Percentiles rank a stretch among this genome's conserved stretches.
Evolutionary conservation across 2,113 vertebrate genomes (phyloP).

Genomic region (Pteruthius melanotis): DNA sequence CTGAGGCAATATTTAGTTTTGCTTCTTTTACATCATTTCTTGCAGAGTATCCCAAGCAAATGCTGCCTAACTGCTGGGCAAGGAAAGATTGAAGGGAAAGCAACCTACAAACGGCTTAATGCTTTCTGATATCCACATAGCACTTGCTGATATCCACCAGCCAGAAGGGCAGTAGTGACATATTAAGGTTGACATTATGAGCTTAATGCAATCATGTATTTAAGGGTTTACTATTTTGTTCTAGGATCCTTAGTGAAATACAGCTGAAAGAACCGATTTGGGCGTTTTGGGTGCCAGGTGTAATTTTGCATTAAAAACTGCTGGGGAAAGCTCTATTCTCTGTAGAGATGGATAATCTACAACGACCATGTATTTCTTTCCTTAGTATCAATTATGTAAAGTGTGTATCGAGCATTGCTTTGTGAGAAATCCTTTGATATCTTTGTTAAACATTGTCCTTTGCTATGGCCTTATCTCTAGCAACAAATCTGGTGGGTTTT

Average conservation of each 20-base stretch:
- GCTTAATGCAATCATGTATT: neutral
- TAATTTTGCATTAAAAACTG: neutral
- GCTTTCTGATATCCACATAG: neutral
- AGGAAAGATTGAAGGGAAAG: neutral
- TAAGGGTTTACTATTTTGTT: neutral
- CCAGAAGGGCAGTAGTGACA: neutral
- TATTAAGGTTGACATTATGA: neutral
- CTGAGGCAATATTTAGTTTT: slow-evolving; percentile 3
- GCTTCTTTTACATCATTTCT: slow-evolving; percentile 1
- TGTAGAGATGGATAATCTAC: neutral
- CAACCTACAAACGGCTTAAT: neutral
- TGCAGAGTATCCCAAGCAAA: neutral
- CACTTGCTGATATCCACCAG: neutral
- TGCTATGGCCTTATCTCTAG: neutral
- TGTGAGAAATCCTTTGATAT: neutral
- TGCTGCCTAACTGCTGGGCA: neutral
- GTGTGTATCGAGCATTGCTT: neutral
- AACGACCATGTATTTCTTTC: neutral
- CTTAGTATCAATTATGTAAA: neutral
- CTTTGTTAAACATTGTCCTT: neutral
- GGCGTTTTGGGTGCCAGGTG: neutral
- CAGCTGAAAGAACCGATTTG: neutral
- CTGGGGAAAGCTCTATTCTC: neutral
- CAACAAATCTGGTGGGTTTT: neutral
- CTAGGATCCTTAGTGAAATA: neutral